These are phyloP conservation scores for Heliconius erato DNA, from an alignment of 2,888 invertebrate species.

Conservation along the genomic window DNA sequence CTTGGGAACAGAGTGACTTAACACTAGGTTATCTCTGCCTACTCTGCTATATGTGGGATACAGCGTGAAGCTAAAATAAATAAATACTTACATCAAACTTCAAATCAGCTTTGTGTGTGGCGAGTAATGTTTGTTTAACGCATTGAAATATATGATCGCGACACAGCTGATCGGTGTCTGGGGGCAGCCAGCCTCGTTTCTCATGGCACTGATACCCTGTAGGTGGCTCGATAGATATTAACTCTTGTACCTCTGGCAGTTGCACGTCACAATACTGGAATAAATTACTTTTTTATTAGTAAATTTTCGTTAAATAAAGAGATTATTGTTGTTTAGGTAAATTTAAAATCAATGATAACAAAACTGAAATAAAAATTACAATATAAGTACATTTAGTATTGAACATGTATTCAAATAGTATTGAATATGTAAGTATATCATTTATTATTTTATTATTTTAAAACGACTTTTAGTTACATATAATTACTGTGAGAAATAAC, in stretches of 20 bases:
- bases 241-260: constrained; percentile 91
- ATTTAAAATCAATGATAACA: too few relatives aligned
- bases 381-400: too few relatives aligned
- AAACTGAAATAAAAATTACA: too few relatives aligned
- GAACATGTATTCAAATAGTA: too few relatives aligned
- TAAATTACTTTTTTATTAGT: background rate
- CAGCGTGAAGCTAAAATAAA: background rate
- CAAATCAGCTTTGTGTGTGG: constrained; percentile 65
- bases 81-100: constrained; percentile 65
- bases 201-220: constrained; percentile 88
- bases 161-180: constrained; percentile 88
- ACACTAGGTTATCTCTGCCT: too few relatives aligned
- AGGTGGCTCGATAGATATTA: constrained; percentile 88
- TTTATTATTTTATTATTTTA: background rate
- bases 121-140: constrained; percentile 82
- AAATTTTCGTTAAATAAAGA: too few relatives aligned
- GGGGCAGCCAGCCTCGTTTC: constrained; percentile 92
- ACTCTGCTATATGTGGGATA: too few relatives aligned
- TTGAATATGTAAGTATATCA: background rate
- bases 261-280: constrained; percentile 91
- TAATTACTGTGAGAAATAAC: too few relatives aligned
- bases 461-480: background rate
- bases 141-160: constrained; percentile 90
- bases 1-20: too few relatives aligned
- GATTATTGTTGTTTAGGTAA: too few relatives aligned